A percentile compares a stretch with the other conserved stretches of the same genome.
Conservation (phyloP, 2,797 vertebrate genomes). For the Threskiornis aethiopicus region DNA sequence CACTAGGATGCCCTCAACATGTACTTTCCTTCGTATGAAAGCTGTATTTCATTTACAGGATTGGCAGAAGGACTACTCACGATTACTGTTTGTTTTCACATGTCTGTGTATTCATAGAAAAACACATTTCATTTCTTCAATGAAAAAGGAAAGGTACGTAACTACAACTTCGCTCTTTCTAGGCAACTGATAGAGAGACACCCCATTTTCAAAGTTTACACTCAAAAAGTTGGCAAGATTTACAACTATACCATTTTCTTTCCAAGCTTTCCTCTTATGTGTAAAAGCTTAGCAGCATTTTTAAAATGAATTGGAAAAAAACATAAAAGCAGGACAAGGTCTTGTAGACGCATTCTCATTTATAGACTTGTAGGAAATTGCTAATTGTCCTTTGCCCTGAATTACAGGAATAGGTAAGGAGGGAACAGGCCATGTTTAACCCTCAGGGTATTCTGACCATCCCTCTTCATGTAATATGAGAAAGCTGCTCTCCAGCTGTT, state of each 20-base stretch:
- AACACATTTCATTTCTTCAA: background rate
- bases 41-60: background rate
- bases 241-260: background rate
- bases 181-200: background rate
- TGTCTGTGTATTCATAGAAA: background rate
- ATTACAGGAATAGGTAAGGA: constrained; percentile 8
- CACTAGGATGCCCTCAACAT: background rate
- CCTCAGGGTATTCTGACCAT: constrained; percentile 6
- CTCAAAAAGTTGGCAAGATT: background rate
- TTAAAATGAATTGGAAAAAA: background rate
- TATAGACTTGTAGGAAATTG: constrained; percentile 25
- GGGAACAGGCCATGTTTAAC: constrained; percentile 14
- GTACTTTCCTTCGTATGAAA: background rate
- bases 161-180: background rate
- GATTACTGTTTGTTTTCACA: background rate
- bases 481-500: constrained; percentile 42
- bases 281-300: background rate
- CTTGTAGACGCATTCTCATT: background rate
- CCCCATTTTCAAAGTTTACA: background rate
- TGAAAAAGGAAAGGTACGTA: background rate
- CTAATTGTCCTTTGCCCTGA: constrained; percentile 42
- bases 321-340: background rate
- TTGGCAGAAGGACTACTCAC: background rate
- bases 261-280: background rate
- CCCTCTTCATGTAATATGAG: constrained; percentile 15